Evolutionary conservation across 2,888 invertebrate species (phyloP), one percentile per base, ranked within the genome.

Genomic region (Hermaeophaga mercurialis): DNA sequence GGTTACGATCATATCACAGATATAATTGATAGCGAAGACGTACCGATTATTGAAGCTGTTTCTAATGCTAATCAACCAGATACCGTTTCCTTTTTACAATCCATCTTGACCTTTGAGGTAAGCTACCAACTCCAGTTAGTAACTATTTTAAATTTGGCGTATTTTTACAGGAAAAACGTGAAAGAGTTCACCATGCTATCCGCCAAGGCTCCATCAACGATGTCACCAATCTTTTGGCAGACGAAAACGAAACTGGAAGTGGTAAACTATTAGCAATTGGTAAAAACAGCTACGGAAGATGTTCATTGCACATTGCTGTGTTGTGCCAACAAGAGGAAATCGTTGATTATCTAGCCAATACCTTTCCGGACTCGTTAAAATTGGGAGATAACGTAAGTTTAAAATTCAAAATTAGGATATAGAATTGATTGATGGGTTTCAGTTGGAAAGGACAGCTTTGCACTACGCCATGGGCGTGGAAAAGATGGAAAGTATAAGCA

Each of bases 381-480:
- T 80, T 89, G 54, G 90, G 91, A 9, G 95, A 95, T 75, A 94
- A 94, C 76, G 94, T 95, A 78, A 85, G 86, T 71, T 45, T n/a
- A n/a, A n/a, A n/a, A n/a, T n/a, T n/a, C n/a, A n/a, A n/a, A n/a
- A n/a, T n/a, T n/a, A n/a, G n/a, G n/a, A n/a, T n/a, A n/a, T n/a
- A n/a, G n/a, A n/a, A n/a, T n/a, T 24, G 22, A 11, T 4, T 33
- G 28, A 17, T 22, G 3, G 22, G 3, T 45, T 15, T 45, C 75
- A 95, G 94, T 74, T 95, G 80, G 93, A 94, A 75, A 84, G 94
- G 67, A 91, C 91, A 8, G 87, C 93, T 1, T 80, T 95, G 22
- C 95, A 95, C 76, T 94, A 94, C 76, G 91, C 94, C 0, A 92
- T 94, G 93, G 94, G 91, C 5, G 85, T 93, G 2, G 89, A 90